A percentile compares a stretch with the other conserved stretches of the same genome.
phyloP scores from a whole-genome alignment of 2,888 invertebrate genomes.

The Acanthoscelides obtectus region DNA sequence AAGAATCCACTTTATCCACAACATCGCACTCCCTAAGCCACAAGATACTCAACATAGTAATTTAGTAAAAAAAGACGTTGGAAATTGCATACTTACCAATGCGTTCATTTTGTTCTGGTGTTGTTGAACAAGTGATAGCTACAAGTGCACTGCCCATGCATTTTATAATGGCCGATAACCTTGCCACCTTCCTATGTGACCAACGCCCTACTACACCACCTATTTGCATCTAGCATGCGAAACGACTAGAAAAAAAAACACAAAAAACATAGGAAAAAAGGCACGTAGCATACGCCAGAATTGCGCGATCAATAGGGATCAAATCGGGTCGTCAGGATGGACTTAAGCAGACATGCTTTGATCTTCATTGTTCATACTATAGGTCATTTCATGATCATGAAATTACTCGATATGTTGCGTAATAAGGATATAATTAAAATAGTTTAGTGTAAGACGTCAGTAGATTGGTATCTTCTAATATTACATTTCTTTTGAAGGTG shows the following conservation, averaged over 20 bases:
- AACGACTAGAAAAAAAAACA: neutral
- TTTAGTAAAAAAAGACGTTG: neutral
- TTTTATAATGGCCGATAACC: constrained; percentile 3
- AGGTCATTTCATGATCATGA: neutral
- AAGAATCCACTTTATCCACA: neutral
- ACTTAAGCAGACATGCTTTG: neutral
- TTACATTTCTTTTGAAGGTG: neutral
- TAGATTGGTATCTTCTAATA: neutral
- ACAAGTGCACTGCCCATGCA: neutral
- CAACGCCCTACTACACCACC: neutral
- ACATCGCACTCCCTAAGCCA: neutral
- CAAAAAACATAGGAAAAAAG: neutral
- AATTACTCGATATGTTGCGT: neutral
- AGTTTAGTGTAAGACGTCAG: neutral
- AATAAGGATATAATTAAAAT: neutral
- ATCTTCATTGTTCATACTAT: neutral
- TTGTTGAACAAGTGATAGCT: constrained; percentile 26
- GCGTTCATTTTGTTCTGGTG: constrained; percentile 32
- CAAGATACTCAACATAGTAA: neutral
- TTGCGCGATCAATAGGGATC: neutral
- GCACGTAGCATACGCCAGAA: neutral
- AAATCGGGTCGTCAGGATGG: neutral
- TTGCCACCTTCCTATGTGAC: neutral
- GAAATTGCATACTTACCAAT: constrained; percentile 30
- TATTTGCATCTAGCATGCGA: neutral